Percentiles rank a stretch among this genome's conserved stretches.
phyloP scores from a whole-genome alignment of 2,888 invertebrate genomes.

The Elegia similella region DNA sequence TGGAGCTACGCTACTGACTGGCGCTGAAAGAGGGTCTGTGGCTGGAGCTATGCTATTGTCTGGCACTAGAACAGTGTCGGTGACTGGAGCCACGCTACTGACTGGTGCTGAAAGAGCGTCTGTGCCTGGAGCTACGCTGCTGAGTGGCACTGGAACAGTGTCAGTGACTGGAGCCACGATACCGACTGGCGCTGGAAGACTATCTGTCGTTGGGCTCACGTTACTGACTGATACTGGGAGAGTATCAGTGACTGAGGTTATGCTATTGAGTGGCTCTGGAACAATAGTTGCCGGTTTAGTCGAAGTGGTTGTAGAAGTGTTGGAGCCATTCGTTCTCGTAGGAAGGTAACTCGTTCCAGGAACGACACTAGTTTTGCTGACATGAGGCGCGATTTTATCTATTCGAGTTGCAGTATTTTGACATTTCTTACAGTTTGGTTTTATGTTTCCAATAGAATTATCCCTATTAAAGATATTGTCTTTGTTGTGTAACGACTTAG shows the following conservation, averaged over 20 bases:
- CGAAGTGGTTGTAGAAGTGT: background rate
- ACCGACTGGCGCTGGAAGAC: background rate
- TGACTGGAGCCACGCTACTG: background rate
- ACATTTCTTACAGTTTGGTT: background rate
- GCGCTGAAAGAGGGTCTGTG: background rate
- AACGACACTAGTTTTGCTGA: background rate
- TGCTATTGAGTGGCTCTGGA: background rate
- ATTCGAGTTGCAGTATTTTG: background rate
- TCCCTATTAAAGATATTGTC: background rate
- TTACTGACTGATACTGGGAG: background rate
- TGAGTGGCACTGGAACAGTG: background rate
- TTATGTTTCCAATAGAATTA: background rate
- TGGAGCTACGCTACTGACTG: background rate
- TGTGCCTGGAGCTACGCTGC: background rate
- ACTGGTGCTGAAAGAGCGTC: background rate
- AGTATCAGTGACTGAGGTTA: background rate
- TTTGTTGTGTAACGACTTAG: slow-evolving; percentile 4
- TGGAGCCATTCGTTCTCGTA: too few relatives aligned
- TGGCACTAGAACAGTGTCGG: background rate
- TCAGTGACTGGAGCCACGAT: background rate
- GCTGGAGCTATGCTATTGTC: background rate
- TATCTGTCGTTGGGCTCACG: background rate
- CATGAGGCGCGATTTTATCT: background rate
- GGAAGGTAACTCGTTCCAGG: background rate
- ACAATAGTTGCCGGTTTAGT: background rate